Percentiles rank a stretch among this genome's conserved stretches.
These are phyloP conservation scores for Calcarius ornatus DNA, from an alignment of 2,113 vertebrate genomes.

Conservation along the genomic window DNA sequence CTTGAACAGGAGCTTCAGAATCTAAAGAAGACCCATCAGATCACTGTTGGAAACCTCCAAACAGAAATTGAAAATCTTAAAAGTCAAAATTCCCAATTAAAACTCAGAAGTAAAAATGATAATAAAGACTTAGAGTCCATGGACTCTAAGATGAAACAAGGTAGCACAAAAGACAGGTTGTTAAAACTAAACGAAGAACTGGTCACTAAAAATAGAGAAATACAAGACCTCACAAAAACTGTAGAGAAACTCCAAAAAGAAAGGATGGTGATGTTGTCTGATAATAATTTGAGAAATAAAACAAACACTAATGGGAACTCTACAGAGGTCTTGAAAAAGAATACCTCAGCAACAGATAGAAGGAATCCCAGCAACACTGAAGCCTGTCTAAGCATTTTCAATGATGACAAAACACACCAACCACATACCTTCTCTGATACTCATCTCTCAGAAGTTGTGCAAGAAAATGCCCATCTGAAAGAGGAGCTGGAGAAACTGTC, in stretches of 20 bases:
- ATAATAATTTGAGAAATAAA: constrained; percentile 48
- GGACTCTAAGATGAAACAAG: constrained; percentile 73
- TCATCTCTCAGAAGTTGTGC: constrained; percentile 78
- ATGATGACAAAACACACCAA: constrained; percentile 77
- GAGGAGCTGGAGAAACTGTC: constrained; percentile 73
- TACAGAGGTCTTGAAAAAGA: constrained; percentile 31
- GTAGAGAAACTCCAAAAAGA: constrained; percentile 89
- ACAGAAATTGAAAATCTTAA: constrained; percentile 72
- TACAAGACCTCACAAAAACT: constrained; percentile 86
- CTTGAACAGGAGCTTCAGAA: constrained; percentile 75
- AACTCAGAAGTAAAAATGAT: constrained; percentile 46
- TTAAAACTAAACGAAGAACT: constrained; percentile 84
- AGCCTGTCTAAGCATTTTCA: constrained; percentile 52
- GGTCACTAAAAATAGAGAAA: constrained; percentile 77
- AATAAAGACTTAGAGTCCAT: constrained; percentile 54
- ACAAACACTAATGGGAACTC: constrained; percentile 1
- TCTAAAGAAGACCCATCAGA: constrained; percentile 66
- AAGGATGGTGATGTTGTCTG: constrained; percentile 77
- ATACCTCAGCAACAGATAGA: neutral
- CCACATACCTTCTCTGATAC: constrained; percentile 76
- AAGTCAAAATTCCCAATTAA: constrained; percentile 74
- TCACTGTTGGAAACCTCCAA: constrained; percentile 73
- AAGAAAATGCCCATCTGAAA: constrained; percentile 82
- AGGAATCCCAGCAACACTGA: neutral
- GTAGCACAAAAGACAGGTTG: constrained; percentile 70